Percentiles rank a stretch among this genome's conserved stretches.
These are phyloP conservation scores for Drosophila mojavensis DNA, from an alignment of 1,140 invertebrate genomes.

Conservation along the genomic window DNA sequence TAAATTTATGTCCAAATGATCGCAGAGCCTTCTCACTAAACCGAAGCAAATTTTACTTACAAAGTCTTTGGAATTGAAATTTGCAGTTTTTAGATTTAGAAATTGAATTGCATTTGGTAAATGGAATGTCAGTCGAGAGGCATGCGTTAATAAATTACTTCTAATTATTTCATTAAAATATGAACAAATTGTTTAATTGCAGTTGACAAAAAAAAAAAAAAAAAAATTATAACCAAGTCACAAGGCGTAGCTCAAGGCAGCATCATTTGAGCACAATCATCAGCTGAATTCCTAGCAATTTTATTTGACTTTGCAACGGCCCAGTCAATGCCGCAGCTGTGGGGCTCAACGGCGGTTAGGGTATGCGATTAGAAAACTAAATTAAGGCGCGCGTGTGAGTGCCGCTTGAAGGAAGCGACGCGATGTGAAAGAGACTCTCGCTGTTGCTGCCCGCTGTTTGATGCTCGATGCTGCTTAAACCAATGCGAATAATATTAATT, in stretches of 20 bases:
- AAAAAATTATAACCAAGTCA: no score
- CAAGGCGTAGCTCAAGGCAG: background rate
- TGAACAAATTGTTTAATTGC: no score
- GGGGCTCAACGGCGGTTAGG: constrained; percentile 4
- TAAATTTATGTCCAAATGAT: constrained; percentile 1
- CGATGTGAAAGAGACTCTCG: constrained; percentile 47
- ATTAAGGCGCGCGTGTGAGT: constrained; percentile 65
- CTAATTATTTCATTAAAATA: no score
- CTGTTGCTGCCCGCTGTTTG: constrained; percentile 48
- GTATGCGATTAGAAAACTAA: constrained; percentile 58
- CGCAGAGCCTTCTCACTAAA: background rate
- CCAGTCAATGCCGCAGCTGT: background rate
- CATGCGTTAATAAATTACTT: no score
- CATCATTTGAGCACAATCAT: background rate
- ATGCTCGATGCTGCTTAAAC: constrained; percentile 39
- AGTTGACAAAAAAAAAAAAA: no score
- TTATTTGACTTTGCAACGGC: background rate
- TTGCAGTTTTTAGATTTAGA: no score
- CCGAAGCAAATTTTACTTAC: background rate
- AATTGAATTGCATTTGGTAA: no score
- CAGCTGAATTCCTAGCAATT: background rate
- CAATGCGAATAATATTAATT: constrained; percentile 74
- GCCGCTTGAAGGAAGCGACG: constrained; percentile 55
- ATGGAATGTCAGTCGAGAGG: no score
- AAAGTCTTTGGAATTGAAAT: background rate